A percentile compares a stretch with the other conserved stretches of the same genome.
Conservation (phyloP, 2,113 vertebrate genomes). For the Phaethornis superciliosus region DNA sequence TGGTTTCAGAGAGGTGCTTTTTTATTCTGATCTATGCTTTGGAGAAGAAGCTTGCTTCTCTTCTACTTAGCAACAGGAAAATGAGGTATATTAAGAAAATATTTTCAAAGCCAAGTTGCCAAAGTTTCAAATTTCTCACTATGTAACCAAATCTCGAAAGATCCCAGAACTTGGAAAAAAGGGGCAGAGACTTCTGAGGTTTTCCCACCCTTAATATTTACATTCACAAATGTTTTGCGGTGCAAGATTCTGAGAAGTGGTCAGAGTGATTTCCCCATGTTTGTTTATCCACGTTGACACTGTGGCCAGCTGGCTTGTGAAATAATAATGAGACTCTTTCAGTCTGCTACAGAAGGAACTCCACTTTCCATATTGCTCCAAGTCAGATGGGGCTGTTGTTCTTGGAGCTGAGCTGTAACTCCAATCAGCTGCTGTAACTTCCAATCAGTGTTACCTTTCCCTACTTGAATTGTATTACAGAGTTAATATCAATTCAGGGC, state of each 20-base stretch:
- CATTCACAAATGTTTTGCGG: constrained; percentile 10
- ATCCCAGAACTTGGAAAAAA: constrained; percentile 22
- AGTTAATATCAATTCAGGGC: not conserved
- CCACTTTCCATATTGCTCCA: not conserved
- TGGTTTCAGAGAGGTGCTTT: not conserved
- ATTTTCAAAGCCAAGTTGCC: constrained; percentile 25
- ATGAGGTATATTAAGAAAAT: not conserved
- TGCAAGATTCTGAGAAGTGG: not conserved
- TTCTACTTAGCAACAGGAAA: constrained; percentile 16
- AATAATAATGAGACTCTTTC: constrained; percentile 15
- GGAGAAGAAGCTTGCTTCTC: not conserved
- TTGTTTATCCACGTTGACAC: constrained; percentile 35
- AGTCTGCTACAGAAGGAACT: not conserved
- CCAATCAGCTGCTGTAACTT: not conserved
- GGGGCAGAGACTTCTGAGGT: constrained; percentile 42
- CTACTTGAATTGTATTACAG: not conserved
- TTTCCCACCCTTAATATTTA: constrained; percentile 68
- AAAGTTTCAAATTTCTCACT: constrained; percentile 24
- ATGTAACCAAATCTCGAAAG: not conserved
- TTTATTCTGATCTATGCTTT: not conserved
- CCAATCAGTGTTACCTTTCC: not conserved
- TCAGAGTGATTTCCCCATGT: constrained; percentile 31
- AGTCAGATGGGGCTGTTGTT: not conserved
- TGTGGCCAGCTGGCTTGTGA: not conserved
- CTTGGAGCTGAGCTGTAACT: not conserved